phyloP scores from a whole-genome alignment of 1,140 invertebrate genomes.

The Gryllus bimaculatus region DNA sequence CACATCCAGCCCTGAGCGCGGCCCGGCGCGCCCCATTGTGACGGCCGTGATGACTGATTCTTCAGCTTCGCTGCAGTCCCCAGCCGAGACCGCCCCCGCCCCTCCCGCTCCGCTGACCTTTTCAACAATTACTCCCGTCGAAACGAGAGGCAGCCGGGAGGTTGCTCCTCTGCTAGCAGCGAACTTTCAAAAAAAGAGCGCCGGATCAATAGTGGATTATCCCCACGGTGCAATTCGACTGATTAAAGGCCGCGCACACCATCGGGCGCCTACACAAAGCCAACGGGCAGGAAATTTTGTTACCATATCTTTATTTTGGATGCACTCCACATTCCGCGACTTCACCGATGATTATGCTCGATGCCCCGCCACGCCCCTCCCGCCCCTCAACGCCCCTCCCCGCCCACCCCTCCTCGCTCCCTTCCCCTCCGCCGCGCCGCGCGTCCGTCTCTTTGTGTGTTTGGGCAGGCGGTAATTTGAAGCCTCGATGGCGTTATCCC shows the following conservation, averaged over 20 bases:
- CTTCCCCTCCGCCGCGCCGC: background rate
- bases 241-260: background rate
- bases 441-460: background rate
- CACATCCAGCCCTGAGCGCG: background rate
- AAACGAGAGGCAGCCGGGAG: background rate
- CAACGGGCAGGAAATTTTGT: background rate
- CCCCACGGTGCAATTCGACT: background rate
- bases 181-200: background rate
- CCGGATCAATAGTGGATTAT: slow-evolving; percentile 1
- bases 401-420: too few species aligned
- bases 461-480: background rate
- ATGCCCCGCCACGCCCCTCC: background rate
- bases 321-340: background rate
- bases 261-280: background rate
- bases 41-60: background rate
- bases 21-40: background rate
- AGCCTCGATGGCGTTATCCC: background rate
- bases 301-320: slow-evolving; percentile 5
- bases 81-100: background rate
- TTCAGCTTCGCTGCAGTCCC: background rate
- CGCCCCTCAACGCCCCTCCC: too few species aligned
- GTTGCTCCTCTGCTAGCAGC: background rate
- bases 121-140: background rate
- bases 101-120: background rate
- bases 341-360: background rate